Percentiles rank a stretch among this genome's conserved stretches.
Evolutionary conservation across 2,113 vertebrate genomes (phyloP).

Genomic region (Nesogale talazaci): DNA sequence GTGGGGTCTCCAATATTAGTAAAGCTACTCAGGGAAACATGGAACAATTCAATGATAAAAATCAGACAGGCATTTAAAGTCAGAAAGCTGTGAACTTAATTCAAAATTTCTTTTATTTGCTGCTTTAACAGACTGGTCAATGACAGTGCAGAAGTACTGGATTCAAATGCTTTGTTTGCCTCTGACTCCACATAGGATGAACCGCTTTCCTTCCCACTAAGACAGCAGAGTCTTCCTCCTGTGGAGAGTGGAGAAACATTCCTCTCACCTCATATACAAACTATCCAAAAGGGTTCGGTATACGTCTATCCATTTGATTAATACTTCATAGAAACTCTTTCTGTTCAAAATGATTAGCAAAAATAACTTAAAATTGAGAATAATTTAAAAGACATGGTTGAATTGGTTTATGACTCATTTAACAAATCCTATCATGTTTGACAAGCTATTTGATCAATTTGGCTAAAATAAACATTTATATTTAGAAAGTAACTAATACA

Average conservation of each 20-base stretch:
- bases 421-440: background rate
- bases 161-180: background rate
- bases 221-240: background rate
- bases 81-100: background rate
- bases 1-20: background rate
- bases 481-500: too few relatives aligned
- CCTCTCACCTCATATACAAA: background rate
- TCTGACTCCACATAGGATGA: background rate
- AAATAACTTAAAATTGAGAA: background rate
- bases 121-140: background rate
- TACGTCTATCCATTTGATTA: background rate
- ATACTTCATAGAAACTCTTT: background rate
- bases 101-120: background rate
- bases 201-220: rapidly evolving
- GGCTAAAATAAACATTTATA: too few relatives aligned
- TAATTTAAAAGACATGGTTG: background rate
- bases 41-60: background rate
- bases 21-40: background rate
- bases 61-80: too few relatives aligned
- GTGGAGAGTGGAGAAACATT: background rate
- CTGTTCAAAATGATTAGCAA: background rate
- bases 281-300: background rate
- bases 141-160: background rate
- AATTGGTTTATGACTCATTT: background rate
- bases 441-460: background rate